A percentile compares a stretch with the other conserved stretches of the same genome.
Conservation (phyloP, 2,797 vertebrate genomes). For the Xenopus petersii region DNA sequence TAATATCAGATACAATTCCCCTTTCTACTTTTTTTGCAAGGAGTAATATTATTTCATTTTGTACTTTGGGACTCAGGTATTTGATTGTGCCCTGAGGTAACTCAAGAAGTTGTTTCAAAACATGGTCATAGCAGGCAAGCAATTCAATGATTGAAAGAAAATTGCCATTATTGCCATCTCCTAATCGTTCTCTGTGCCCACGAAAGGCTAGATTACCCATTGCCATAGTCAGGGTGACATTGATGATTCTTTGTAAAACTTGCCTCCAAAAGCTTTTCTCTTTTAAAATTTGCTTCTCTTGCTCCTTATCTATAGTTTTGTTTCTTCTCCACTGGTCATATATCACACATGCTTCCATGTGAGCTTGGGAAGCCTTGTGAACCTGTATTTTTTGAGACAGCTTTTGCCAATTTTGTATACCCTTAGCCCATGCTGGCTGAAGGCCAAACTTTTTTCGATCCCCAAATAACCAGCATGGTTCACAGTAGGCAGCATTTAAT, state of each 20-base stretch:
- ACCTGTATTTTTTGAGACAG: neutral
- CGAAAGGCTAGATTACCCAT: no score
- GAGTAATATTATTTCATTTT: neutral
- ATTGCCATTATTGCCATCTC: no score
- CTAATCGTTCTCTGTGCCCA: no score
- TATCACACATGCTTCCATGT: no score
- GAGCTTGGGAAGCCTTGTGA: no score
- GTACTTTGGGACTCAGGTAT: neutral
- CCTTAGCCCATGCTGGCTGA: neutral
- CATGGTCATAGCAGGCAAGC: neutral
- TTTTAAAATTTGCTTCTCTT: conserved; percentile 5
- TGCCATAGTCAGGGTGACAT: no score
- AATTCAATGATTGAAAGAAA: conserved; percentile 1
- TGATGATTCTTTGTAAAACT: neutral
- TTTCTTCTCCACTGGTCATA: neutral
- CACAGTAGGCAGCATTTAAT: conserved; percentile 1
- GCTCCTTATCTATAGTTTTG: neutral
- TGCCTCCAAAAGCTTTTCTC: neutral
- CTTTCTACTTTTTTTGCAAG: neutral
- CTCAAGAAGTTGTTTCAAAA: neutral
- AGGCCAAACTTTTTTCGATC: neutral
- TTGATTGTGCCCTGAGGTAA: neutral
- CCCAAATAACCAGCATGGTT: conserved; percentile 9
- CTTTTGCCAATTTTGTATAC: neutral
- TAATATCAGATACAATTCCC: conserved; percentile 7